These are phyloP conservation scores for Cotesia typhae DNA, from an alignment of 1,140 invertebrate species.

Conservation along the genomic window DNA sequence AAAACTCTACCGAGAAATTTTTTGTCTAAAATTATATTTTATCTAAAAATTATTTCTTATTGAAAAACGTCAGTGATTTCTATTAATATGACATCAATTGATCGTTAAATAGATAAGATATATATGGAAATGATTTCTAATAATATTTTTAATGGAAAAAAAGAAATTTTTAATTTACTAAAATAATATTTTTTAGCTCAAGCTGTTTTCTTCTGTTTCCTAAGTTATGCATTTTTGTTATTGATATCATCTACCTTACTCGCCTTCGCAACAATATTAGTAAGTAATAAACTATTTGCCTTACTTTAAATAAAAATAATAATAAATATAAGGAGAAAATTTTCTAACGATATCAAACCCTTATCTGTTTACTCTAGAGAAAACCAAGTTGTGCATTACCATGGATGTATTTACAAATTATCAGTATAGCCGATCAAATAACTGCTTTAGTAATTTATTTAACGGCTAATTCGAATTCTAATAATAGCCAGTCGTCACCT, in stretches of 20 bases:
- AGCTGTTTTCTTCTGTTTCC: slow-evolving; percentile 48
- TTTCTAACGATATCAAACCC: too few relatives aligned
- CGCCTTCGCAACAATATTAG: slow-evolving; percentile 53
- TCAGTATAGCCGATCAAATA: slow-evolving; percentile 58
- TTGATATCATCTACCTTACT: slow-evolving; percentile 54
- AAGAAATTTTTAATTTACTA: too few relatives aligned
- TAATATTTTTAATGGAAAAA: slow-evolving; percentile 17
- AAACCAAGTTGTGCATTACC: slow-evolving; percentile 52
- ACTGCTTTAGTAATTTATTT: slow-evolving; percentile 51
- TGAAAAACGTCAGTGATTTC: too few relatives aligned
- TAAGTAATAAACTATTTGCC: slow-evolving; percentile 42
- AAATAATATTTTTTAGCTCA: slow-evolving; percentile 47
- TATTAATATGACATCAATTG: too few relatives aligned
- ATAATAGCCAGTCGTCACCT: slow-evolving; percentile 44
- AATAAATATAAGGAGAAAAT: too few relatives aligned
- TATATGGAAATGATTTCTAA: background rate
- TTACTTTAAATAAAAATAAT: too few relatives aligned
- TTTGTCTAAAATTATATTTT: too few relatives aligned
- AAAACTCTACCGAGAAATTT: too few relatives aligned
- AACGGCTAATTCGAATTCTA: slow-evolving; percentile 39
- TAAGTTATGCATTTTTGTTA: slow-evolving; percentile 49
- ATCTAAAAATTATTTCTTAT: too few relatives aligned
- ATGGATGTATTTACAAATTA: slow-evolving; percentile 61
- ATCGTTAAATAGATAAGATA: too few relatives aligned
- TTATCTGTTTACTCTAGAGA: slow-evolving; percentile 48